Evolutionary conservation across 2,888 invertebrate genomes (phyloP), one percentile per base, ranked within the genome.

Genomic region (Panorpa germanica): DNA sequence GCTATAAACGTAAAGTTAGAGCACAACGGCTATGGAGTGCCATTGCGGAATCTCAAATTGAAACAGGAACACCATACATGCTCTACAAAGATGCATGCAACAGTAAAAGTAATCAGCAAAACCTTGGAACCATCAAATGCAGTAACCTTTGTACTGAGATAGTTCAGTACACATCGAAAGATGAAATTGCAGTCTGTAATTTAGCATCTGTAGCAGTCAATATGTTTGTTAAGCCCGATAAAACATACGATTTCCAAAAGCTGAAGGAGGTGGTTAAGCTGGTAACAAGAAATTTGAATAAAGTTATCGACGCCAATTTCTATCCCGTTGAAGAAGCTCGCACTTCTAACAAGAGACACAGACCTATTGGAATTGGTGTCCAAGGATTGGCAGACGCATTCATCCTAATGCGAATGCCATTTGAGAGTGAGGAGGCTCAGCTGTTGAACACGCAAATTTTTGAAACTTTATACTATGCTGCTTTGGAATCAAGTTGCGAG

Each of bases 51-150:
- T 71, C 93, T 1, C 93, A 95, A 57, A 83, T 90, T 3, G 98
- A 98, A 63, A 96, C 96, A 2, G 98, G 96, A 9, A 90, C 86
- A 4, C 98, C 98, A 1, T 98, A 90, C 51, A 95, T 98, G 88
- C 55, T 88, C 1, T 90, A 86, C 48, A 90, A 90, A 57, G 98
- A 98, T 57, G 70, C 90, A 4, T 95, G 96, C 48, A 98, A 98
- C 49, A 59, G 80, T 2, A 98, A 98, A 57, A 88, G 88, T 35
- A 98, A 98, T 53, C 98, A 99, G 46, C 80, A 96, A 52, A 95
- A 98, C 57, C 59, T 98, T 34, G 98, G 98, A 9, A 96, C 96
- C 1, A 98, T 98, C 40, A 93, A 91, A 55, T 88, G 93, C 53
- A 90, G 91, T 43, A 98, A 98, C 53, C 61, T 98, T 20, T 98